Evolutionary conservation across 2,797 vertebrate genomes (phyloP).

Genomic region (Phalloptychus januarius): DNA sequence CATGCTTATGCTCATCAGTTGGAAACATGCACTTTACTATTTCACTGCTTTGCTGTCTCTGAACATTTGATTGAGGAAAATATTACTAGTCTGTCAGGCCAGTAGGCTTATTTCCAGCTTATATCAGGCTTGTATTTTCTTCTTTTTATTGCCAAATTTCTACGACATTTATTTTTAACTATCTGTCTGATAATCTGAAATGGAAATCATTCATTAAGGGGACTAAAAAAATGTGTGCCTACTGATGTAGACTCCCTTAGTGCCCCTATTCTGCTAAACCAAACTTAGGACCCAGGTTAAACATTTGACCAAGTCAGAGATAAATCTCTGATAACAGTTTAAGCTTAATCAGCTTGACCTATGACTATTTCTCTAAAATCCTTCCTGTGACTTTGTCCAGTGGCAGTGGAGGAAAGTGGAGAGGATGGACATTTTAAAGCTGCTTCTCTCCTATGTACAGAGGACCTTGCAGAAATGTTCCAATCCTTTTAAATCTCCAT

Average conservation of each 20-base stretch:
- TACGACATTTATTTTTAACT: not conserved
- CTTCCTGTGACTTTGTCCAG: not conserved
- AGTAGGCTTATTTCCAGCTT: not conserved
- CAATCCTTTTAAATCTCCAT: not conserved
- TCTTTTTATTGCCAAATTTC: not conserved
- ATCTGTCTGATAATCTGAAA: not conserved
- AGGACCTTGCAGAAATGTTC: not conserved
- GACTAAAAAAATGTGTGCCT: not conserved
- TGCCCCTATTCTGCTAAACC: not conserved
- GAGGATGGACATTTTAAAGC: not conserved
- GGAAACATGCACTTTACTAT: not conserved
- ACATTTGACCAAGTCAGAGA: not conserved
- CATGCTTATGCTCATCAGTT: not conserved
- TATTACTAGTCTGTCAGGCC: not conserved
- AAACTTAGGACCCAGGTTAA: not conserved
- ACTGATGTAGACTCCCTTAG: not conserved
- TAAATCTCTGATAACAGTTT: slow-evolving; percentile 9
- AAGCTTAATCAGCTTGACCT: slow-evolving; percentile 8
- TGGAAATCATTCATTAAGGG: not conserved
- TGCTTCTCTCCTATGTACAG: not conserved
- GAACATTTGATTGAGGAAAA: not conserved
- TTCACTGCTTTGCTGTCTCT: not conserved
- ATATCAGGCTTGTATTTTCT: not conserved
- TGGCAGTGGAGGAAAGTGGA: not conserved
- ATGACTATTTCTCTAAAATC: not conserved